Percentiles rank a stretch among this genome's conserved stretches.
phyloP scores from a whole-genome alignment of 2,113 vertebrate species.

The Sinosuthora webbiana region DNA sequence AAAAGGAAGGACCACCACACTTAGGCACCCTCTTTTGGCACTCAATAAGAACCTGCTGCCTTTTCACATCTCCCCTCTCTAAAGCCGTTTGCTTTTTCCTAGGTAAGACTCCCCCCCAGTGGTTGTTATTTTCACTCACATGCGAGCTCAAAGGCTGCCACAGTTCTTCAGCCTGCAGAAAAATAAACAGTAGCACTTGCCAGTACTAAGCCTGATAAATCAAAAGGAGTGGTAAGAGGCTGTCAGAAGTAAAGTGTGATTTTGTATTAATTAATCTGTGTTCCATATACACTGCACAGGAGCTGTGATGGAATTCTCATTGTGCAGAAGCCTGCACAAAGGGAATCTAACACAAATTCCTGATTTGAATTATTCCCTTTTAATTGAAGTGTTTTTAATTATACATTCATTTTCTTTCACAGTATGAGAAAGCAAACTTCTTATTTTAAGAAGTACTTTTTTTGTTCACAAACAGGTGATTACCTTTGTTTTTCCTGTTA shows the following conservation, averaged over 20 bases:
- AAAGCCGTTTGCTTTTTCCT: background rate
- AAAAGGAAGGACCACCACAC: background rate
- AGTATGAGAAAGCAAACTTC: background rate
- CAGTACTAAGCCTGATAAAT: background rate
- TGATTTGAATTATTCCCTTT: background rate
- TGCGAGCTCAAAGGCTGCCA: background rate
- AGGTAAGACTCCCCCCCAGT: background rate
- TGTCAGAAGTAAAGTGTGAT: background rate
- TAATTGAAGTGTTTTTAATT: background rate
- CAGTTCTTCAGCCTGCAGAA: background rate
- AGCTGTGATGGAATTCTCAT: background rate
- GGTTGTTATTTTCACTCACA: background rate
- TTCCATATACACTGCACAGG: fast-evolving
- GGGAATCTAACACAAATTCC: background rate
- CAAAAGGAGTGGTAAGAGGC: background rate
- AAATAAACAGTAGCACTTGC: background rate
- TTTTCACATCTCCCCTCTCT: background rate
- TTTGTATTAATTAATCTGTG: background rate
- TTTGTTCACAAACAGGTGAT: background rate
- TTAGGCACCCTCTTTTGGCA: background rate
- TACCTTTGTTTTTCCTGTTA: background rate
- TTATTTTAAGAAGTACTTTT: background rate
- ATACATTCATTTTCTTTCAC: background rate
- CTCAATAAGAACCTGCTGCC: background rate
- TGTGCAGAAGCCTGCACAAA: background rate